Base-by-base conservation (phyloP, 2,888 invertebrate species). In the Nomada ruficornis region DNA sequence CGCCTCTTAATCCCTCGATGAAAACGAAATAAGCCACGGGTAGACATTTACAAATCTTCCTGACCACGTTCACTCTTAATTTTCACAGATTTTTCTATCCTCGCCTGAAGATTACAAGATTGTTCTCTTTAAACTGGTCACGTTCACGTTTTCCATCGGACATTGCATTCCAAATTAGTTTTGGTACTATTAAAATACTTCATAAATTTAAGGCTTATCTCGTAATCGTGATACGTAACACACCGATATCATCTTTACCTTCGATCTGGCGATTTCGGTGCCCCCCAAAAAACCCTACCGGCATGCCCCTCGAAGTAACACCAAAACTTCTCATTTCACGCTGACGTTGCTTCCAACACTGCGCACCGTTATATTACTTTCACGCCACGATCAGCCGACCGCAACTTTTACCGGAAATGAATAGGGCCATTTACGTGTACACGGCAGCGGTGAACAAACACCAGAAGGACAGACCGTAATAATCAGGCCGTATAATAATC, bases 401-500 rank as follows among this genome's bases (percentile, higher is more conserved):
- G 15, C 20, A 20, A 68, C 23, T 68, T 44, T 57, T 68, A 11
- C 11, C 42, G 11, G 23, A 5, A 55, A 29, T 23, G 44, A 69
- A 57, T 44, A 44, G 55, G 9, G 59, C 42, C 63, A 47, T 29
- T 26, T 20, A 72, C 13, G 44, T 13, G 47, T 54, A 29, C 59
- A 52, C 26, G 20, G 42, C 13, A n/a, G 9, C 15, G 57, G 11
- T 4, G 50, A 26, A 15, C 20, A 62, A 3, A 15, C 47, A 3
- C 11, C 47, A 47, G 47, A 47, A 13, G n/a, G 23, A 57, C 44
- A 52, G 18, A 20, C 26, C n/a, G 63, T 54, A 44, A 42, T 44
- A 23, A n/a, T 29, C 23, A 52, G 44, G 15, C 54, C 47, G 29
- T 42, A 68, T 74, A 80, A 81, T 65, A 80, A 80, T 65, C 65